phyloP scores from a whole-genome alignment of 2,797 vertebrate species.

The Diglossa cyanea region DNA sequence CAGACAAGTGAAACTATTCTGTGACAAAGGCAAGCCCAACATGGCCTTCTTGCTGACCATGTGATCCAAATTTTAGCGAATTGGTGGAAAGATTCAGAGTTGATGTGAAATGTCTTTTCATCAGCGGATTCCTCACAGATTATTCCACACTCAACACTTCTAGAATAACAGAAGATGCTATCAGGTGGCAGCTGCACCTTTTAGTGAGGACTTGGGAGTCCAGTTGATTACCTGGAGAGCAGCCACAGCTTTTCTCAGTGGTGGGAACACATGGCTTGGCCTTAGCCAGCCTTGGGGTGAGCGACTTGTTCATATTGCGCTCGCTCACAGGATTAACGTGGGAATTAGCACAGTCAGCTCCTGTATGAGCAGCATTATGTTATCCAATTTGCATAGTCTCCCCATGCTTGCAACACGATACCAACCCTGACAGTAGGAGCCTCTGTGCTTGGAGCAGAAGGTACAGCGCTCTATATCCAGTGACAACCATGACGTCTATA shows the following conservation, averaged over 20 bases:
- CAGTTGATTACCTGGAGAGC: not conserved
- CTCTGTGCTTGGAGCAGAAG: constrained; percentile 26
- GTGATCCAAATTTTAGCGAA: not conserved
- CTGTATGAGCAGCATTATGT: constrained; percentile 24
- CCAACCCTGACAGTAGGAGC: constrained; percentile 27
- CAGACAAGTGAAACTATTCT: not conserved
- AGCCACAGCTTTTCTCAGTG: not conserved
- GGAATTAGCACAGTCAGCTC: constrained; percentile 35
- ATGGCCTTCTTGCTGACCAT: not conserved
- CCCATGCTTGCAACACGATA: not conserved
- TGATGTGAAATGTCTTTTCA: not conserved
- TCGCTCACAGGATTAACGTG: constrained; percentile 1
- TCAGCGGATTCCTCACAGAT: not conserved
- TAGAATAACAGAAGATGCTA: not conserved
- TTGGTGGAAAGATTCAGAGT: not conserved
- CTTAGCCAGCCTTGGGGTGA: not conserved
- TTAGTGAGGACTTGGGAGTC: not conserved
- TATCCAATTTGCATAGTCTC: constrained; percentile 44
- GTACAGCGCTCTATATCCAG: constrained; percentile 46
- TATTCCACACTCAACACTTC: not conserved
- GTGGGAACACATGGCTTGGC: not conserved
- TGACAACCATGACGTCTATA: constrained; percentile 71
- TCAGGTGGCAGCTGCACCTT: not conserved
- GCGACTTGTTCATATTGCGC: not conserved
- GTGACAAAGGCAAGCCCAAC: not conserved